Percentiles rank a stretch among this genome's conserved stretches.
These are phyloP conservation scores for Larimichthys crocea DNA, from an alignment of 2,113 vertebrate genomes.

Conservation along the genomic window DNA sequence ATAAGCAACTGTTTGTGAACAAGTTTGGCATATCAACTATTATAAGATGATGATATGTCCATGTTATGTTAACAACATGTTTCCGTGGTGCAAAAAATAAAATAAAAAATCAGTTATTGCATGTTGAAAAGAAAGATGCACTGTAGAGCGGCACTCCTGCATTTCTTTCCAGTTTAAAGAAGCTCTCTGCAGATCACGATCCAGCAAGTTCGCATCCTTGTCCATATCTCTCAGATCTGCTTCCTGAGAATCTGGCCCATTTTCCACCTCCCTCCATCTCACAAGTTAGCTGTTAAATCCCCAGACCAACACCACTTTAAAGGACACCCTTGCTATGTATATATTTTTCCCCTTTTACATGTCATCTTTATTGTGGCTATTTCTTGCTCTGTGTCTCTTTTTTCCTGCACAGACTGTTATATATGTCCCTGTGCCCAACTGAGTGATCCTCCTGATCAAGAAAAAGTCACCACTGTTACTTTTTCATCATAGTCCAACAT, in stretches of 20 bases:
- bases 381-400: neutral
- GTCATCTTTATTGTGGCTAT: constrained; percentile 35
- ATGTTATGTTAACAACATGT: no score
- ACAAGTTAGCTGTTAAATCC: constrained; percentile 33
- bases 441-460: constrained; percentile 47
- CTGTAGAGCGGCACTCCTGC: neutral
- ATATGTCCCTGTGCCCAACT: constrained; percentile 23
- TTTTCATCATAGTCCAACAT: constrained; percentile 64
- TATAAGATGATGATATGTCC: no score
- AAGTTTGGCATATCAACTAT: no score
- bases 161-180: neutral
- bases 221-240: constrained; percentile 40
- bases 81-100: no score
- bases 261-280: constrained; percentile 12
- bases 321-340: constrained; percentile 24
- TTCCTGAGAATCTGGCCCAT: constrained; percentile 51
- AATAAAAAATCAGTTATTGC: no score
- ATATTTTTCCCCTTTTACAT: constrained; percentile 15
- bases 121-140: neutral
- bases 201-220: constrained; percentile 27
- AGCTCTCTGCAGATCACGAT: constrained; percentile 25
- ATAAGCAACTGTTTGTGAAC: no score
- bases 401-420: constrained; percentile 17
- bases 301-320: constrained; percentile 52
- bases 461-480: constrained; percentile 21